Percentiles rank a stretch among this genome's conserved stretches.
These are phyloP conservation scores for Pilophorus perplexus DNA, from an alignment of 2,888 invertebrate species.

Conservation along the genomic window DNA sequence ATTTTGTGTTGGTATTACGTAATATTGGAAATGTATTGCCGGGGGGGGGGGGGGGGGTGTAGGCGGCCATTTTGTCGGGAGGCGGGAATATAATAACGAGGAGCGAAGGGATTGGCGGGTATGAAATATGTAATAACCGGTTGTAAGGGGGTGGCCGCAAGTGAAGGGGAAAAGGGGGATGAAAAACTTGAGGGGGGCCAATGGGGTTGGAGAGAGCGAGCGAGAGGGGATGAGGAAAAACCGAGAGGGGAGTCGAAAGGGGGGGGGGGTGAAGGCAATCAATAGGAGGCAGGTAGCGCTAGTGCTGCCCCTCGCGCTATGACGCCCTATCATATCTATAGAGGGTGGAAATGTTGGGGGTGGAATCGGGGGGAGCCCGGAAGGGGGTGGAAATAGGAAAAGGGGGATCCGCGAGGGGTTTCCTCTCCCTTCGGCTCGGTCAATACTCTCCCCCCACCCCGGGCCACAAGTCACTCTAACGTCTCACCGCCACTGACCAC, in stretches of 20 bases:
- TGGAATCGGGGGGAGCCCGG: neutral
- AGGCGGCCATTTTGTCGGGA: neutral
- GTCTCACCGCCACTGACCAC: conserved; percentile 1
- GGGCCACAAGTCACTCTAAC: neutral
- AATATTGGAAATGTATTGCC: too few species aligned
- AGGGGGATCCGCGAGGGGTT: too few species aligned
- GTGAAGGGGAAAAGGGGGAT: neutral
- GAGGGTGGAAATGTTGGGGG: conserved; percentile 2
- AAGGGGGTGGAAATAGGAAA: neutral
- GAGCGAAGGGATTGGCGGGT: conserved; percentile 33
- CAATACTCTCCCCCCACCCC: conserved; percentile 28
- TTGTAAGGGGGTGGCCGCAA: neutral
- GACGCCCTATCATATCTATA: conserved; percentile 43
- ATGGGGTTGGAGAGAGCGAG: conserved; percentile 18
- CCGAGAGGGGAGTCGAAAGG: neutral
- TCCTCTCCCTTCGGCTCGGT: conserved; percentile 26
- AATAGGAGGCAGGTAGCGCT: conserved; percentile 42
- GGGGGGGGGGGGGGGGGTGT: too few species aligned
- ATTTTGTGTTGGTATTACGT: too few species aligned
- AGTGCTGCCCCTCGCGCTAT: conserved; percentile 39
- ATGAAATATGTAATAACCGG: conserved; percentile 43
- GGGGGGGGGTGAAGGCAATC: conserved; percentile 35
- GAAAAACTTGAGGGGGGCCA: conserved; percentile 6
- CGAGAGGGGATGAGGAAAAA: conserved; percentile 13
- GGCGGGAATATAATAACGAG: conserved; percentile 26